Conservation (phyloP, 2,797 vertebrate genomes). For the Clarias fuscus region DNA sequence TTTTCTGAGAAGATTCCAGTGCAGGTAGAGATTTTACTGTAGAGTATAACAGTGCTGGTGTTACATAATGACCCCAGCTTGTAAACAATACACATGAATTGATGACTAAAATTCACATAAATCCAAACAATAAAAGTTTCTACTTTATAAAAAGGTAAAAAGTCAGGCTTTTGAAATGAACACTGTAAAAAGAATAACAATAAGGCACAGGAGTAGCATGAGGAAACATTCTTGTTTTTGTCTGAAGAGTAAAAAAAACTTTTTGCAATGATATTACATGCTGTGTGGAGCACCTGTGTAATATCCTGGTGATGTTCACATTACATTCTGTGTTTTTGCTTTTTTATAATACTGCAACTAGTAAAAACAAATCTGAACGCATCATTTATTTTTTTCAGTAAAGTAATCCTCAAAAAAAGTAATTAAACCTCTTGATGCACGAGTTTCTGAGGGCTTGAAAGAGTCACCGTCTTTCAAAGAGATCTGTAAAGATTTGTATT, state of each 20-base stretch:
- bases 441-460: background rate
- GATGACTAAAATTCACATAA: background rate
- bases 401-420: background rate
- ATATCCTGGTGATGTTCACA: background rate
- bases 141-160: background rate
- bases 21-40: background rate
- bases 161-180: background rate
- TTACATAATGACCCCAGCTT: background rate
- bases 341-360: background rate
- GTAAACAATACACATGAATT: conserved; percentile 9
- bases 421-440: background rate
- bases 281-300: conserved; percentile 39
- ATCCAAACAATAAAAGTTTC: no score
- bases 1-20: conserved; percentile 12
- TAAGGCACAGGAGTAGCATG: conserved; percentile 1
- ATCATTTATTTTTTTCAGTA: background rate
- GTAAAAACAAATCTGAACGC: no score
- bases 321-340: background rate
- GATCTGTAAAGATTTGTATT: background rate
- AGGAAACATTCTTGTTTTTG: background rate
- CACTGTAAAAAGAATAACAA: background rate
- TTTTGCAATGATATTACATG: background rate
- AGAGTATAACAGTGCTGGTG: background rate
- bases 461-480: background rate
- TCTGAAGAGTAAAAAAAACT: background rate